A percentile compares a stretch with the other conserved stretches of the same genome.
phyloP scores from a whole-genome alignment of 37 sponge, comb jelly and placozoan species.

The Crambe crambe region DNA sequence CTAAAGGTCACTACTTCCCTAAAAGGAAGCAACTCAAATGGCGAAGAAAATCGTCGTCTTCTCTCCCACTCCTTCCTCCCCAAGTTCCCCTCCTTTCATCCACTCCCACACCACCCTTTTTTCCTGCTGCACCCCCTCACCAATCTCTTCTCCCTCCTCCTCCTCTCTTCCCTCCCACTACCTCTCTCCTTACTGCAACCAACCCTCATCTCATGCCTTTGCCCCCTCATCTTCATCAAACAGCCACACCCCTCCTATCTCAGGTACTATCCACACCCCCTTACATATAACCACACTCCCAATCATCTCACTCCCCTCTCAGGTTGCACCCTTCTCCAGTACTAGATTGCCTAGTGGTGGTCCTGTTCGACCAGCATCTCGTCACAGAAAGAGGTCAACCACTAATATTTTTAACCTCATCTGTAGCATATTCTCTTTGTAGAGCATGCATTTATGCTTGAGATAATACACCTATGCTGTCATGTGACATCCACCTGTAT shows the following conservation, averaged over 20 bases:
- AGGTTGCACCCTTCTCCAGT: neutral
- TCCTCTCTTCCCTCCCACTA: neutral
- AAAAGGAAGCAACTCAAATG: neutral
- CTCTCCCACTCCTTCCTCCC: neutral
- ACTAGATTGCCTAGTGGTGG: neutral
- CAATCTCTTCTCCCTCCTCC: slow-evolving; percentile 12
- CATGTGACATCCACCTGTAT: no score
- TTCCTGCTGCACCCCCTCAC: neutral
- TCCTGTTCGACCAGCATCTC: no score
- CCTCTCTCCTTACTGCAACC: neutral
- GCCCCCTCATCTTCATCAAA: neutral
- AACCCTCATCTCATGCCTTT: no score
- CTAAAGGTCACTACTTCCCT: no score
- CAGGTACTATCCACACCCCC: neutral
- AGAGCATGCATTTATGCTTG: no score
- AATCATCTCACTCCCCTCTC: neutral
- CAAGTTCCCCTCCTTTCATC: neutral
- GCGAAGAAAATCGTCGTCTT: neutral
- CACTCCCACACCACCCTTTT: neutral
- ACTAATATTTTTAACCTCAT: no score
- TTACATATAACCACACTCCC: neutral
- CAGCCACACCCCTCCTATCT: neutral
- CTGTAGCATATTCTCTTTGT: no score
- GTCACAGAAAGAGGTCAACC: no score
- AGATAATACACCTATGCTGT: no score